A percentile compares a stretch with the other conserved stretches of the same genome.
These are phyloP conservation scores for Bubalus kerabau DNA, from an alignment of 2,113 vertebrate species.

Conservation along the genomic window DNA sequence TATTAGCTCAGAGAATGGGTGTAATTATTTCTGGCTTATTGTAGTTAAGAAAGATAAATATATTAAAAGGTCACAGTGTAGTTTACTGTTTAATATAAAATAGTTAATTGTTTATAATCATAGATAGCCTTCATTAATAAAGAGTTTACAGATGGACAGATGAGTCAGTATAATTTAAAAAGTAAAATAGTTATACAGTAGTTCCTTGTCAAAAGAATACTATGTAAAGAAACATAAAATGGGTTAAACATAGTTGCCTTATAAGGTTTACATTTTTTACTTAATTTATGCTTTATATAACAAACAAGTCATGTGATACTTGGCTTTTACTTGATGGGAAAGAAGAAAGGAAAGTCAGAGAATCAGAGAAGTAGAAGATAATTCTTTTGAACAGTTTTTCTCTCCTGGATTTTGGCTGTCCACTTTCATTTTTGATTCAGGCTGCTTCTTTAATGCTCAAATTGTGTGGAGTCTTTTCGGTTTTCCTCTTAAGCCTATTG, in stretches of 20 bases:
- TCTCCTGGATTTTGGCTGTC: slow-evolving; percentile 1
- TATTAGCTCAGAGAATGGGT: background rate
- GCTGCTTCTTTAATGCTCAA: background rate
- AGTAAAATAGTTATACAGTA: background rate
- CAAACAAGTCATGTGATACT: background rate
- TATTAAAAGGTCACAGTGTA: background rate
- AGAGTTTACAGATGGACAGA: background rate
- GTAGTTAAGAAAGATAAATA: slow-evolving; percentile 27
- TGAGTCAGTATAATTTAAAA: slow-evolving; percentile 10
- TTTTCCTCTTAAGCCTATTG: background rate
- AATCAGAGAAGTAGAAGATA: background rate
- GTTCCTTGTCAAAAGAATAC: background rate
- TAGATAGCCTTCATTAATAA: background rate
- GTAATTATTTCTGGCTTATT: background rate
- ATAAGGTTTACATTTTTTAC: background rate
- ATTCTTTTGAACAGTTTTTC: background rate
- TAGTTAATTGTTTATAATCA: background rate
- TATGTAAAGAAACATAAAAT: background rate
- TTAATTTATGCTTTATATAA: background rate
- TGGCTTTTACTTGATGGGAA: slow-evolving; percentile 29
- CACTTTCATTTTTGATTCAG: slow-evolving; percentile 33
- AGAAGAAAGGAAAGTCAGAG: background rate
- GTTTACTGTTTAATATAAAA: background rate
- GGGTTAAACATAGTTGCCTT: background rate
- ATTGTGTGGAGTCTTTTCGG: slow-evolving; percentile 24